Base-by-base conservation (phyloP, 2,888 invertebrate species). In the Amiota minor region DNA sequence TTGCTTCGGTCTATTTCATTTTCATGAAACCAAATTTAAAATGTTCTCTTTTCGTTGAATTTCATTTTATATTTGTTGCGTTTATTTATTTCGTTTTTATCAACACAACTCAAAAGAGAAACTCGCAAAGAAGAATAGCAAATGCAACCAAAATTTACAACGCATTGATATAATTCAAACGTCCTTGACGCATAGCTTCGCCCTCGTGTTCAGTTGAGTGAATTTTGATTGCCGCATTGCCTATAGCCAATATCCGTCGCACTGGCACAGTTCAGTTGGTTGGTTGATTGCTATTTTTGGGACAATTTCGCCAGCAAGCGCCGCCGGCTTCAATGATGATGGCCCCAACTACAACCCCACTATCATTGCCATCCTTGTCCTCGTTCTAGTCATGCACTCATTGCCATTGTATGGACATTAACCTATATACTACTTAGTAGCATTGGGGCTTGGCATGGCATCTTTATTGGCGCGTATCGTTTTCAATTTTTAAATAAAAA, bases 341-440 rank as follows among this genome's bases (percentile, higher is more conserved):
- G 35, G 62, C 74, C 62, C 45, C 64, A 70, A 59, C 68, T 62
- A 73, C 70, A 70, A 55, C 68, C 72, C 70, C 71, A 55, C 68
- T 70, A 59, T 35, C 62, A 68, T 6, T 35, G 35, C 35, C 35
- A 4, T 72, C 49, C 35, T 46, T 35, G 35, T 35, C 72, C 59
- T 35, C 62, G 71, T 35, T 70, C 50, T 35, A 56, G 71, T 72
- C 53, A 50, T 46, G 77, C 35, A 68, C 76, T 76, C 80, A 82
- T 74, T 78, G 78, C 73, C 80, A 77, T 71, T 75, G 68, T 18
- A 47, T 73, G 82, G 77, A 79, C 82, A 78, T 82, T 84, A 84
- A 79, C 84, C 81, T 77, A 82, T 75, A 78, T 84, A 71, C 23
- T 23, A 35, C 6, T 2, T 35, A 35, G 6, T 35, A 35, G 35